Evolutionary conservation across 2,113 vertebrate species (phyloP).

Genomic region (Alosa alosa): DNA sequence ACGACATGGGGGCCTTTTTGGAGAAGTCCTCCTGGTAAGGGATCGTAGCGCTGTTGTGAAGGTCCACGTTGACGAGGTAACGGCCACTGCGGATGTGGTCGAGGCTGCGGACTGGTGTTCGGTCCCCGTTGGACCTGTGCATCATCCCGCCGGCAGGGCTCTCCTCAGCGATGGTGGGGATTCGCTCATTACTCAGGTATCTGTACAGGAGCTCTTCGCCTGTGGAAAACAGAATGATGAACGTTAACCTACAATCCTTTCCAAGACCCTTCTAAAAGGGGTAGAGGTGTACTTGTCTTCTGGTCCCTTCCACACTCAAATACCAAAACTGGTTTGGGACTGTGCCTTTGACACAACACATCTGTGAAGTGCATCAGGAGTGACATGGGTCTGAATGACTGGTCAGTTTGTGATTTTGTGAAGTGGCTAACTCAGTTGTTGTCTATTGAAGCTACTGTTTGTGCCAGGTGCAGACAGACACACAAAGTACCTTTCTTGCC

Average conservation of each 20-base stretch:
- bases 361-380: not conserved
- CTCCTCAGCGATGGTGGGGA: slow-evolving; percentile 85
- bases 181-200: slow-evolving; percentile 91
- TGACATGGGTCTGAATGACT: not conserved
- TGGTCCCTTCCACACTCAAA: not conserved
- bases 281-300: not conserved
- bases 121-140: slow-evolving; percentile 68
- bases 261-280: not conserved
- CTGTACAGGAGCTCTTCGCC: slow-evolving; percentile 79
- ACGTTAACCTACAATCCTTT: not conserved
- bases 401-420: not conserved
- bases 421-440: not conserved
- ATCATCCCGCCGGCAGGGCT: slow-evolving; percentile 66
- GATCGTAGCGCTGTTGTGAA: slow-evolving; percentile 86
- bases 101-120: slow-evolving; percentile 78
- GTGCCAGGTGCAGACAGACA: not conserved
- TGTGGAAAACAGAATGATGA: slow-evolving; percentile 49
- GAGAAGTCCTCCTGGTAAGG: slow-evolving; percentile 80
- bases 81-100: slow-evolving; percentile 88
- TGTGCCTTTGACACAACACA: not conserved
- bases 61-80: slow-evolving; percentile 78
- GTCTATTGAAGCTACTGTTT: not conserved
- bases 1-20: slow-evolving; percentile 66
- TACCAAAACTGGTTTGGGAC: not conserved
- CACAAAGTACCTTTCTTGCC: slow-evolving; percentile 80